These are phyloP conservation scores for Neogobius melanostomus DNA, from an alignment of 2,113 vertebrate genomes.

Conservation along the genomic window DNA sequence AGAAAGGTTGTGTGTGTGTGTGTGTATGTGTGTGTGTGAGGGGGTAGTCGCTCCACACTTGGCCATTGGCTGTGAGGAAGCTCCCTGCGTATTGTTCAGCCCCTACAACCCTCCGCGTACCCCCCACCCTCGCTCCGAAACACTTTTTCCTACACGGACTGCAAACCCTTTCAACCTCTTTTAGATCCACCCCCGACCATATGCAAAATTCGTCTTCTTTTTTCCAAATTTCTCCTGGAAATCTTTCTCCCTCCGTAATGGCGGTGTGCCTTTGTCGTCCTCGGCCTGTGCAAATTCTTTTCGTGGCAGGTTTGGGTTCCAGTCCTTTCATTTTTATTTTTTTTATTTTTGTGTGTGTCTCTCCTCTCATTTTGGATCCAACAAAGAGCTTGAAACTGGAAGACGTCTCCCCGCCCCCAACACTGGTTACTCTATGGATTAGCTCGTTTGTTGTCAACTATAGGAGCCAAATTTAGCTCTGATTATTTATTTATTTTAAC, in stretches of 20 bases:
- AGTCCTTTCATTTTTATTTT: conserved; percentile 1
- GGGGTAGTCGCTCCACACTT: conserved; percentile 58
- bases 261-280: conserved; percentile 60
- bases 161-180: not conserved
- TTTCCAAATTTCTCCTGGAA: conserved; percentile 70
- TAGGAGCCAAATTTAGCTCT: not conserved
- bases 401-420: not conserved
- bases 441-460: not conserved
- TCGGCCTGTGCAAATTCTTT: conserved; percentile 44
- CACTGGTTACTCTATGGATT: not conserved
- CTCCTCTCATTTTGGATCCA: not conserved
- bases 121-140: conserved; percentile 6
- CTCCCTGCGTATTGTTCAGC: conserved; percentile 28
- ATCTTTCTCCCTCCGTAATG: conserved; percentile 62
- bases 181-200: not conserved
- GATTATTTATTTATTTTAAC: not conserved
- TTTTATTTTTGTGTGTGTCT: not conserved
- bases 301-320: conserved; percentile 30
- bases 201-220: conserved; percentile 75
- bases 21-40: not conserved
- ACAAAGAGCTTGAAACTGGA: not conserved
- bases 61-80: conserved; percentile 66
- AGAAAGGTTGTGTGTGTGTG: not conserved
- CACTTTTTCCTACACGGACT: not conserved
- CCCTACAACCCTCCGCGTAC: not conserved